Evolutionary conservation across 37 sponge, comb jelly and placozoan genomes (phyloP), one percentile per base, ranked within the genome.

Genomic region (Oscarella lobularis): DNA sequence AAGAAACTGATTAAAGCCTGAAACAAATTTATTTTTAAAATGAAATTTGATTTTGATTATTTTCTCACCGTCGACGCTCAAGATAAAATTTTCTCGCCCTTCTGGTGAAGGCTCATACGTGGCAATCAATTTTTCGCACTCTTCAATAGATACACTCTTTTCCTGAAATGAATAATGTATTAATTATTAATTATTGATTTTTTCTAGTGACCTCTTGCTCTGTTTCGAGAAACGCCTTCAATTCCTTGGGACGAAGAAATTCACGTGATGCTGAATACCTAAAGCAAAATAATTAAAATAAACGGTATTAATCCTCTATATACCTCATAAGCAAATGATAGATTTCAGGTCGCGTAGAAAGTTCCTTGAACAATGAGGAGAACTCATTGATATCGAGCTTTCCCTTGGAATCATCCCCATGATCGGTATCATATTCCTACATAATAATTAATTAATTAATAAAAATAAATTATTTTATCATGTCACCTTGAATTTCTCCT

Each of bases 1-100:
- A 70, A 92, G 77, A 66, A 85, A 85, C 37, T 73, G 74, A n/a
- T 38, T 60, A 36, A 87, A 87, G 29, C 87, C 87, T 87, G 33
- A 6, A 48, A 20, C 60, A 48, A 48, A 48, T 20, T 27, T 27
- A 48, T 27, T 48, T 48, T 27, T 9, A 48, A 74, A 76, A 33
- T 31, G 1, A 2, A 31, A 35, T 31, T 1, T 72, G 1, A 35
- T 72, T 38, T 72, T 41, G 29, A 5, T 9, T 27, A 5, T 3
- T 1, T 75, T 35, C 82, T 65, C 67, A 81, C 83, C 83, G 67
- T 84, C 85, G 2, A 84, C 4, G 33, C 76, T 69, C 32, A 70
- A 29, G 37, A 70, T 14, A 70, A 29, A 29, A 20, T 70, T 31
- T 14, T 31, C 35, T 20, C 73, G 9, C 27, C 73, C 73, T 20